Evolutionary conservation across 2,113 vertebrate species (phyloP).

Genomic region (Melanerpes aurifrons): DNA sequence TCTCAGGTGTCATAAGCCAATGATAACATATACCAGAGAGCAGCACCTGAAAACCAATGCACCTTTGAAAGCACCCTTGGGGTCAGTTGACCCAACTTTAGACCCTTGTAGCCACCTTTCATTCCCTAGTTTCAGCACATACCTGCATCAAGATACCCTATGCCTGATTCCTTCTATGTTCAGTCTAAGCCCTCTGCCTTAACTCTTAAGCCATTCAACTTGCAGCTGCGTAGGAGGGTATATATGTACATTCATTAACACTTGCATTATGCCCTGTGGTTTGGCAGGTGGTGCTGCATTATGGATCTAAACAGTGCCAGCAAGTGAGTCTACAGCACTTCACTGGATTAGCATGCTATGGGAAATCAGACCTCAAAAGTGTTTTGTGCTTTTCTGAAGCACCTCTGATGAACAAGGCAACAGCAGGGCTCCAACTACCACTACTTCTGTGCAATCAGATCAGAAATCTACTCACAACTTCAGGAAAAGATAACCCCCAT

Average conservation of each 20-base stretch:
- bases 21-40: not conserved
- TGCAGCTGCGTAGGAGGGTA: conserved; percentile 5
- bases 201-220: conserved; percentile 19
- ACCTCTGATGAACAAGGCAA: not conserved
- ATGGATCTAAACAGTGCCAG: conserved; percentile 57
- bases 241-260: conserved; percentile 53
- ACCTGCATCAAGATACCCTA: not conserved
- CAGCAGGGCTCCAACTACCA: conserved; percentile 6
- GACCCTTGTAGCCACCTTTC: not conserved
- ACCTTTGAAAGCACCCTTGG: not conserved
- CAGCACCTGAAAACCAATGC: not conserved
- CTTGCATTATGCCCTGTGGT: conserved; percentile 44
- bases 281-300: conserved; percentile 60
- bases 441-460: not conserved
- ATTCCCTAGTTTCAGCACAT: not conserved
- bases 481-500: not conserved
- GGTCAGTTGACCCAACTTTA: not conserved
- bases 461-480: conserved; percentile 21
- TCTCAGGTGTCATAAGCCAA: not conserved
- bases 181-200: not conserved
- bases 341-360: conserved; percentile 4
- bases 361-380: conserved; percentile 25
- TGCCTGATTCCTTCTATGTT: not conserved
- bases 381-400: not conserved
- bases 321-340: not conserved